A percentile compares a stretch with the other conserved stretches of the same genome.
Conservation (phyloP, 2,888 invertebrate species). For the Stegophylla sp. region DNA sequence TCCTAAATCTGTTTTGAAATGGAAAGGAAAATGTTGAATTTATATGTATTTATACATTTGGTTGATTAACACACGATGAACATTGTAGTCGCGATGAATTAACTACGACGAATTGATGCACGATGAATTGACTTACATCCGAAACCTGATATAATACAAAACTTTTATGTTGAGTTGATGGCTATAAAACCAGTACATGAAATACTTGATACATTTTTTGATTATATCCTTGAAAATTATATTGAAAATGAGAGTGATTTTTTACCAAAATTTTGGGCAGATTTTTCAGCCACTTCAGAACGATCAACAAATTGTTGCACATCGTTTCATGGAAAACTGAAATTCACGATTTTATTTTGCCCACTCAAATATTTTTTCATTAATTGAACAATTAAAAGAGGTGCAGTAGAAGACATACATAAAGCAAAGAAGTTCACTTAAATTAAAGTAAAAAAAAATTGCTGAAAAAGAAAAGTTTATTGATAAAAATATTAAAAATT, state of each 20-base stretch:
- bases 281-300: not conserved
- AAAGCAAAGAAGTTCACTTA: constrained; percentile 7
- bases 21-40: too few species aligned
- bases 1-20: too few species aligned
- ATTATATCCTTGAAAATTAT: not conserved
- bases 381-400: constrained; percentile 10
- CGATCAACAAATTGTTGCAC: not conserved
- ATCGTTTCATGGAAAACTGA: constrained; percentile 4
- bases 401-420: not conserved
- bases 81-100: too few species aligned
- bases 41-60: too few species aligned
- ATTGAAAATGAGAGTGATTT: not conserved
- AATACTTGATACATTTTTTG: not conserved
- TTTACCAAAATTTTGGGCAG: not conserved
- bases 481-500: constrained; percentile 12
- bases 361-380: constrained; percentile 17
- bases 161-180: too few species aligned
- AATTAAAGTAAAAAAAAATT: not conserved
- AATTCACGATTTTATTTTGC: constrained; percentile 5
- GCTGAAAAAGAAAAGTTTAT: constrained; percentile 23
- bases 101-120: too few species aligned
- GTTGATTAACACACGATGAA: too few species aligned
- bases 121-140: too few species aligned
- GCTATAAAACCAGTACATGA: constrained; percentile 65
- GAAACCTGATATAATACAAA: too few species aligned